Evolutionary conservation across 2,888 invertebrate genomes (phyloP), one percentile per base, ranked within the genome.

Genomic region (Scaptodrosophila latifasciaeformis): DNA sequence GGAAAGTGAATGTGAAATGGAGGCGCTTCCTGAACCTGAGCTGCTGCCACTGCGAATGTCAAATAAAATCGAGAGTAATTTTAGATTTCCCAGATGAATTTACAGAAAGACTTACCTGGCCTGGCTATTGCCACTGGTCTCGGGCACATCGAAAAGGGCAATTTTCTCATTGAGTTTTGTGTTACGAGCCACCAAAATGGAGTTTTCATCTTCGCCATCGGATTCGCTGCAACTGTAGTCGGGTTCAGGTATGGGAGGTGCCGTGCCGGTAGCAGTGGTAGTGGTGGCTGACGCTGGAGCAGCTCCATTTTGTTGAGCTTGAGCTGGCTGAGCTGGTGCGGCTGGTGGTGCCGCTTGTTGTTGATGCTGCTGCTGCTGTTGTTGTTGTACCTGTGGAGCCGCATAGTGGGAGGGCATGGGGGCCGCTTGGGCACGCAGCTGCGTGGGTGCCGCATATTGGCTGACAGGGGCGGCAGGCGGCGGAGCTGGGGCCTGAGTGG

Each of bases 201-300:
- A 87, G 54, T 86, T 87, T 56, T 89, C 89, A 59, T 89, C 89
- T 62, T 92, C 93, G 54, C 91, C 92, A 78, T 95, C 95, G 0
- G 93, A 93, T 83, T 94, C 95, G 62, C 93, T 94, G 86, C 95
- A 91, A 84, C 95, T 95, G 87, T 96, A 96, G 86, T 96, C 96
- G 0, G 96, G 96, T 82, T 96, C 96, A 0, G 96, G 96, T 69
- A 96, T 96, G n/a, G 94, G 93, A 6, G 96, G 92, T 1, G 90
- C 90, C 7, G 81, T 76, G 9, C 80, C 71, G 31, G 65, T 61
- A 40, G 67, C 59, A 15, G 66, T 52, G 58, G 70, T 65, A n/a
- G n/a, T n/a, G n/a, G n/a, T n/a, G n/a, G n/a, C n/a, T n/a, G n/a
- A n/a, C 65, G 61, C 69, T 61, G 66, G 54, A 62, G 61, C 54